phyloP scores from a whole-genome alignment of 1,140 invertebrate species.

The Sinella curviseta region DNA sequence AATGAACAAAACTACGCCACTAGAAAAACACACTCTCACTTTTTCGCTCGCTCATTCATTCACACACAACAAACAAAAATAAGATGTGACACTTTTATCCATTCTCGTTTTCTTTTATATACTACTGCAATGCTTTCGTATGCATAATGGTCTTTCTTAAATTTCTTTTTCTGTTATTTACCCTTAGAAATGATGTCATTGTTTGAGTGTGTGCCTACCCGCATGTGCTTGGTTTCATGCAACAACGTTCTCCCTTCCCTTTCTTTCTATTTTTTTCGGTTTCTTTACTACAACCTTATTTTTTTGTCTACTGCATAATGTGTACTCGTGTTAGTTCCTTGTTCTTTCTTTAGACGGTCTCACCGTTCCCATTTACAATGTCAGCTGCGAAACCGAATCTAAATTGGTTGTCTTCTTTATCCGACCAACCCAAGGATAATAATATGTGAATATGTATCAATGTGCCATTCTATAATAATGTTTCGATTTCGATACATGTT shows the following conservation, averaged over 20 bases:
- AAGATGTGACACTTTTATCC: neutral
- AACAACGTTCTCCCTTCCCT: neutral
- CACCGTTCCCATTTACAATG: neutral
- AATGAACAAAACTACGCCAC: too few relatives aligned
- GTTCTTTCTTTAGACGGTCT: neutral
- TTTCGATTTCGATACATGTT: neutral
- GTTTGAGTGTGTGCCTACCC: too few relatives aligned
- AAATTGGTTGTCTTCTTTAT: slow-evolving; percentile 6
- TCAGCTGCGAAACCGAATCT: slow-evolving; percentile 4
- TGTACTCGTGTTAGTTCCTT: neutral
- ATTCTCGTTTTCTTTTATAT: neutral
- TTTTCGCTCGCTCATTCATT: too few relatives aligned
- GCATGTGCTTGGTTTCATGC: neutral
- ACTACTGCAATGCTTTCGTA: neutral
- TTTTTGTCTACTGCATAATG: too few relatives aligned
- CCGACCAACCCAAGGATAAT: neutral
- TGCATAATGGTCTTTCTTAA: neutral
- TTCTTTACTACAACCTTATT: too few relatives aligned
- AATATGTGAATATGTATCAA: neutral
- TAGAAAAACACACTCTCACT: too few relatives aligned
- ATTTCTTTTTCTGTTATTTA: neutral
- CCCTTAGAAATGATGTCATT: neutral
- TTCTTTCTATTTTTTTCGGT: neutral
- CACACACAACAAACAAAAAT: too few relatives aligned
- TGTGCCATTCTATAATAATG: neutral